A percentile compares a stretch with the other conserved stretches of the same genome.
Conservation (phyloP, 2,113 vertebrate genomes). For the Numenius arquata region DNA sequence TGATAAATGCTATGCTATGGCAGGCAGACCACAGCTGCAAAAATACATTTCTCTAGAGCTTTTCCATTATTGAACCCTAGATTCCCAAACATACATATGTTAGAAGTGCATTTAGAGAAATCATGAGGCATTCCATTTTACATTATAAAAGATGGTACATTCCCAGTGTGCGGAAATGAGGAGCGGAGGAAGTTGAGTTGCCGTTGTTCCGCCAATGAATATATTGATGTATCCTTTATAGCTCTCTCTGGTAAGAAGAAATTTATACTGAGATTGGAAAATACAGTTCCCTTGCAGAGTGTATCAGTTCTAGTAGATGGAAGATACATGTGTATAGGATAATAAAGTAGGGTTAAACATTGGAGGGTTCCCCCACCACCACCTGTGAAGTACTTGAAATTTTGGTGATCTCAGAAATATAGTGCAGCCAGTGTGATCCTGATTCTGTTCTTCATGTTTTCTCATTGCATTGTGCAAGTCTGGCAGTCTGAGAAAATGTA, state of each 20-base stretch:
- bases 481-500: not conserved
- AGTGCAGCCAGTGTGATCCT: not conserved
- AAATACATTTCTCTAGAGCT: slow-evolving; percentile 6
- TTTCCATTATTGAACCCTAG: not conserved
- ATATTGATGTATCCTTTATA: slow-evolving; percentile 22
- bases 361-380: not conserved
- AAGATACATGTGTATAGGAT: not conserved
- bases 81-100: not conserved
- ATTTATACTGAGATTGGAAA: slow-evolving; percentile 41
- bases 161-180: not conserved
- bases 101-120: slow-evolving; percentile 32
- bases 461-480: not conserved
- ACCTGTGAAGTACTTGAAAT: not conserved
- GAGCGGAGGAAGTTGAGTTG: not conserved
- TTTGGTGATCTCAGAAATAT: not conserved
- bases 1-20: not conserved
- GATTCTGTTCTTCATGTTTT: not conserved
- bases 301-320: not conserved
- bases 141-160: not conserved
- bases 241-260: slow-evolving; percentile 21
- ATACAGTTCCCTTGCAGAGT: not conserved
- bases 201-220: not conserved
- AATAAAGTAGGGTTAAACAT: not conserved
- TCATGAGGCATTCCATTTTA: slow-evolving; percentile 12
- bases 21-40: not conserved